Base-by-base conservation (phyloP, 2,888 invertebrate genomes). In the Vanessa cardui region DNA sequence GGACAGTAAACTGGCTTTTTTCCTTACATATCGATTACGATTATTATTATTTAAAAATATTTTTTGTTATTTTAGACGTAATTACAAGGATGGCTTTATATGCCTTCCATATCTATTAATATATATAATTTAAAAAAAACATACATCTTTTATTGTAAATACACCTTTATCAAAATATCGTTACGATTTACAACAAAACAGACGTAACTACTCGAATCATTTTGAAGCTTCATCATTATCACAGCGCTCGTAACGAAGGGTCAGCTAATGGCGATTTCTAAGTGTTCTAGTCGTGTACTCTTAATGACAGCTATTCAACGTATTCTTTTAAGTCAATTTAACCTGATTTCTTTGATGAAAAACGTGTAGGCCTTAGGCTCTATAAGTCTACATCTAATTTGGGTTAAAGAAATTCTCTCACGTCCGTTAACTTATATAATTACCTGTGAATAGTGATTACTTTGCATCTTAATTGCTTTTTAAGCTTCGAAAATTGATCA, bases 341-440 rank as follows among this genome's bases (percentile, higher is more conserved):
- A 67, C 67, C 67, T 62, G 44, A 33, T 67, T 62, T 20, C 33
- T 6, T 52, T 62, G 45, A 62, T 63, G 62, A 67, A 62, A 58
- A 58, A 18, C 50, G 20, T 50, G 9, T 45, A 50, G 20, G n/a
- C 62, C 31, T 56, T 58, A 8, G 64, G 20, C 47, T 64, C 31
- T 46, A 56, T 52, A 64, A 12, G n/a, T 46, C 47, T 2, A 31
- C 45, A n/a, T 21, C 18, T 59, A 52, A 68, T 64, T 64, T 49
- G 20, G 64, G 64, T 68, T 60, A 64, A 54, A 66, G 15, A 54
- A 63, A 64, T 56, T 46, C 56, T 68, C 64, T 47, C 68, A 68
- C 54, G 54, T 64, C 62, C 33, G 46, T 26, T 46, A 31, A 9
- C 15, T 58, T 56, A 54, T 73, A 72, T 69, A 46, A 46, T 46